Evolutionary conservation across 2,797 vertebrate species (phyloP), one percentile per base, ranked within the genome.

Genomic region (Chaetophractus vellerosus): DNA sequence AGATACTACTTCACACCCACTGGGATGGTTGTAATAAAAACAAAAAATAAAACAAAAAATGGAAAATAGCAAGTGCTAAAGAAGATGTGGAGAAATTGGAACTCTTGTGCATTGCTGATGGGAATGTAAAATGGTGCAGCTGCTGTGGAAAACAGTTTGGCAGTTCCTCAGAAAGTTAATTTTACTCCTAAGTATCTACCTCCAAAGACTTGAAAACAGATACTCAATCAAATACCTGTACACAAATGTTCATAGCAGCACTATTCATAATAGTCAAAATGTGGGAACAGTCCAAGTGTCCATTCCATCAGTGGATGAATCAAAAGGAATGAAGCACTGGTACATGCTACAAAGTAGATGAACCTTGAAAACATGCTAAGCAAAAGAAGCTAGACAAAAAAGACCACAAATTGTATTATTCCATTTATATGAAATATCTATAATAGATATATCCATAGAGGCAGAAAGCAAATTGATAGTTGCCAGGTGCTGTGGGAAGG

Each of bases 171-270:
- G n/a, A 83, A 69, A 83, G 41, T 61, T 86, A 80, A 33, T 91
- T 80, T 19, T 6, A 74, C 57, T 74, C 31, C 18, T 72, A 21
- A 52, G 28, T 66, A n/a, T 57, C 68, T 75, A 41, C 23, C 33
- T 52, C 61, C 50, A 61, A 71, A 91, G 61, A 87, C 75, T 38
- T 90, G 80, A 61, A 82, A 91, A 75, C 45, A 81, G 36, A 7
- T 68, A 76, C 23, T 31, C 59, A 57, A 48, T 31, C 59, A 57
- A 48, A 74, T 64, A 57, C 45, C 52, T 57, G 45, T 64, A 33
- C 14, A 11, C 0, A 1, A 71, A 64, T 71, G 57, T 90, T 79
- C 24, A 31, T 79, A 78, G 55, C 72, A 87, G 36, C 26, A 16
- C 19, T 57, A n/a, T 68, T 82, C 14, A 59, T 71, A 59, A 10